phyloP scores from a whole-genome alignment of 2,797 vertebrate genomes.

The Gymnoscopelus microlampas region DNA sequence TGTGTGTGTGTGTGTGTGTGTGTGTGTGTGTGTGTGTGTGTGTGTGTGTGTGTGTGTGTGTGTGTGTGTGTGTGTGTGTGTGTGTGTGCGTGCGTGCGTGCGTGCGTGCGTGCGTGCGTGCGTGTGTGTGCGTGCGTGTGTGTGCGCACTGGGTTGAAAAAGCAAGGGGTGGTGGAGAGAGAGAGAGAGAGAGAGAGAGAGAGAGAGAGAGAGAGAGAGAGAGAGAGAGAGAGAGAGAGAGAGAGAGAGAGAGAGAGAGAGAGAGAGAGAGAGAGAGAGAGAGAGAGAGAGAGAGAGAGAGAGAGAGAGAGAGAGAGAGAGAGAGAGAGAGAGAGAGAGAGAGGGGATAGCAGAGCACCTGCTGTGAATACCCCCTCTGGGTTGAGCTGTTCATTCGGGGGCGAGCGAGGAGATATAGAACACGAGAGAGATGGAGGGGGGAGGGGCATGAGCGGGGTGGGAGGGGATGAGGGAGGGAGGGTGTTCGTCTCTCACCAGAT shows the following conservation, averaged over 20 bases:
- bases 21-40: slow-evolving; percentile 31
- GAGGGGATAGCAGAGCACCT: slow-evolving; percentile 49
- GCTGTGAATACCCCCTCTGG: slow-evolving; percentile 64
- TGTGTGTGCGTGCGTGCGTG: slow-evolving; percentile 27
- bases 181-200: too few relatives aligned
- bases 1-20: slow-evolving; percentile 24
- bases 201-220: slow-evolving; percentile 30
- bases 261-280: slow-evolving; percentile 22
- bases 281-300: slow-evolving; percentile 20
- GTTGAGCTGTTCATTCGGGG: slow-evolving; percentile 65
- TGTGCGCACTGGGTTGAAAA: slow-evolving; percentile 20
- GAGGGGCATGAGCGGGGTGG: slow-evolving; percentile 4
- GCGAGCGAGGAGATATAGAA: slow-evolving; percentile 51
- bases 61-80: slow-evolving; percentile 24
- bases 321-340: slow-evolving; percentile 18
- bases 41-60: slow-evolving; percentile 16
- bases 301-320: slow-evolving; percentile 32
- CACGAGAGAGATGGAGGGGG: slow-evolving; percentile 22
- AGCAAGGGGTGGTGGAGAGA: neutral
- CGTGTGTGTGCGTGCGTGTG: neutral
- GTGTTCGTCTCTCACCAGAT: slow-evolving; percentile 33
- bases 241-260: slow-evolving; percentile 26
- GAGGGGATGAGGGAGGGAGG: slow-evolving; percentile 21
- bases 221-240: slow-evolving; percentile 19
- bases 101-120: too few relatives aligned